These are phyloP conservation scores for Serripes groenlandicus DNA, from an alignment of 2,888 invertebrate genomes.

Conservation along the genomic window DNA sequence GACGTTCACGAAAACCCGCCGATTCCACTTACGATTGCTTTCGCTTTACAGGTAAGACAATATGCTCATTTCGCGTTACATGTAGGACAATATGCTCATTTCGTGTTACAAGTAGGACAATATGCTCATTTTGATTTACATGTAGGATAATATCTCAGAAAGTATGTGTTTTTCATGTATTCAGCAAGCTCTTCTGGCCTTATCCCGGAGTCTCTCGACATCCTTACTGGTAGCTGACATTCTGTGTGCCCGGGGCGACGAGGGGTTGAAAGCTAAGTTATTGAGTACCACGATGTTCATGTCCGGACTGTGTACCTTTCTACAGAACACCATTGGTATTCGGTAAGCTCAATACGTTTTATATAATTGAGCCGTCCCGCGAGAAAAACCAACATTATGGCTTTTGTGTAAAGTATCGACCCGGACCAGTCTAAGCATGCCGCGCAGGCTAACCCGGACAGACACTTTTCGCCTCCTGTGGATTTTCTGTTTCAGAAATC, in stretches of 20 bases:
- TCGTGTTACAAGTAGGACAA: not conserved
- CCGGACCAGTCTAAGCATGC: no score
- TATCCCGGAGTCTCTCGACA: constrained; percentile 61
- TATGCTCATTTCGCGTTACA: not conserved
- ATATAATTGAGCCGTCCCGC: no score
- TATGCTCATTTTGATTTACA: not conserved
- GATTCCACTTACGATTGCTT: constrained; percentile 50
- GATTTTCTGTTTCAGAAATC: no score
- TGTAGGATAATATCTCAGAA: no score
- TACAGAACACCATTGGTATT: constrained; percentile 66
- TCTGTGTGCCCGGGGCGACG: constrained; percentile 62
- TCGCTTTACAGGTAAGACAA: constrained; percentile 53
- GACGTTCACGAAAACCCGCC: constrained; percentile 60
- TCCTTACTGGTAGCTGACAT: constrained; percentile 64
- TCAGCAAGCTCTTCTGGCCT: constrained; percentile 61
- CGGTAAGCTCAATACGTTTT: no score
- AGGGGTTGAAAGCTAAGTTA: constrained; percentile 60
- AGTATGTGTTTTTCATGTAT: not conserved
- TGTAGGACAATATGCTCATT: not conserved
- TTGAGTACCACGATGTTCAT: constrained; percentile 67
- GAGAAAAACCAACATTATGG: no score
- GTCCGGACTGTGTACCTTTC: constrained; percentile 63
- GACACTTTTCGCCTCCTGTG: no score
- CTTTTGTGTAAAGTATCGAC: no score
- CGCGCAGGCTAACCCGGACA: no score